phyloP scores from a whole-genome alignment of 2,888 invertebrate species.

The Drosophila nr. perissopoda region DNA sequence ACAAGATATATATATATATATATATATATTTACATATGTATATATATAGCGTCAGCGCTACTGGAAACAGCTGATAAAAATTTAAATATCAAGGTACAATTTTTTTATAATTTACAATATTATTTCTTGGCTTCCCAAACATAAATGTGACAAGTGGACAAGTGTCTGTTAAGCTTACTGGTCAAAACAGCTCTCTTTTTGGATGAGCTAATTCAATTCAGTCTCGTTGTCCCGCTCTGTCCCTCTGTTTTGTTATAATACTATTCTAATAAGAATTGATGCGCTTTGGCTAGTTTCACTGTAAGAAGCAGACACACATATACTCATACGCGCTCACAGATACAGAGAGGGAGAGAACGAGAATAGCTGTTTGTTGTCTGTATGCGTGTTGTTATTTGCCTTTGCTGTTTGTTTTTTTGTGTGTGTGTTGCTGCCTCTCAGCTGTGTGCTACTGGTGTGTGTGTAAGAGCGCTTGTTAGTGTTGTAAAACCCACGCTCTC shows the following conservation, averaged over 20 bases:
- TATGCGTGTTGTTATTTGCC: slow-evolving; percentile 29
- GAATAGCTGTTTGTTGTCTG: background rate
- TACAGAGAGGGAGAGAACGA: background rate
- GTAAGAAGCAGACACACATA: slow-evolving; percentile 16
- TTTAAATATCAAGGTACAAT: background rate
- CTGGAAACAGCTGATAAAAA: background rate
- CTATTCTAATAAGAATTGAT: slow-evolving; percentile 25
- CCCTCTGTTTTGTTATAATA: slow-evolving; percentile 16
- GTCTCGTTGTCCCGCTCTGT: slow-evolving; percentile 18
- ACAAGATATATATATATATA: background rate
- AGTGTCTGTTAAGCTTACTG: slow-evolving; percentile 35
- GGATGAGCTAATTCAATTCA: slow-evolving; percentile 54
- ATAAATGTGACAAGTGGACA: slow-evolving; percentile 17
- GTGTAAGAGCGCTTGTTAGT: slow-evolving; percentile 19
- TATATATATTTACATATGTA: background rate
- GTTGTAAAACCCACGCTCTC: slow-evolving; percentile 54
- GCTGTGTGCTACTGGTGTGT: slow-evolving; percentile 42
- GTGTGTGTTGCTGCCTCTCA: slow-evolving; percentile 50
- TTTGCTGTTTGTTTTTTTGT: slow-evolving; percentile 32
- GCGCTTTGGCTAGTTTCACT: slow-evolving; percentile 41
- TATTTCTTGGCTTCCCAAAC: background rate
- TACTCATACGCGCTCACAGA: background rate
- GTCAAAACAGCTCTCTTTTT: slow-evolving; percentile 48
- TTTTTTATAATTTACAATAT: background rate
- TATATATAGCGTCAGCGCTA: background rate